Percentiles rank a stretch among this genome's conserved stretches.
These are phyloP conservation scores for Cololabis saira DNA, from an alignment of 2,113 vertebrate species.

Conservation along the genomic window DNA sequence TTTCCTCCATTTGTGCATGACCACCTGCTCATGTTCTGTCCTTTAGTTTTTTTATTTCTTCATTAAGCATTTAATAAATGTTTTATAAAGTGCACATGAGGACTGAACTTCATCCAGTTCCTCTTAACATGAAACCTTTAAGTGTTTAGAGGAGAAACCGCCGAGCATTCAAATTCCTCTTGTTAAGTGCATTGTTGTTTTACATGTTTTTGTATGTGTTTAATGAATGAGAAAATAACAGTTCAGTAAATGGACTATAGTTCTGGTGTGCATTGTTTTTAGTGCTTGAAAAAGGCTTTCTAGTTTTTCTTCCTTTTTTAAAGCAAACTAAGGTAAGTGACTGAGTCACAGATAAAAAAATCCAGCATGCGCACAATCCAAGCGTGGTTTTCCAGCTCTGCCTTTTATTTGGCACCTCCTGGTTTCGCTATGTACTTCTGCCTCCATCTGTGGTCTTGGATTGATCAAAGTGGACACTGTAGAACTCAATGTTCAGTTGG, in stretches of 20 bases:
- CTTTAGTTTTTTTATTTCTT: neutral
- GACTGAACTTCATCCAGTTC: neutral
- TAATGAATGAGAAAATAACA: neutral
- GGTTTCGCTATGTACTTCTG: neutral
- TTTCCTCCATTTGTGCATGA: neutral
- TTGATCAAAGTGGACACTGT: too few relatives aligned
- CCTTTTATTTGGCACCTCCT: neutral
- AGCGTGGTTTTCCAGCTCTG: neutral
- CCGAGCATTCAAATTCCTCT: too few relatives aligned
- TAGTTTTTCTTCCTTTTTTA: neutral
- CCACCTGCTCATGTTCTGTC: neutral
- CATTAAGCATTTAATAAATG: neutral
- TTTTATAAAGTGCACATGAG: neutral
- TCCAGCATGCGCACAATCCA: neutral
- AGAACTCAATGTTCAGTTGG: constrained; percentile 2
- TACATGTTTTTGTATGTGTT: too few relatives aligned
- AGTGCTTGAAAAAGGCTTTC: neutral
- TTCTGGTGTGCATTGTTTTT: neutral
- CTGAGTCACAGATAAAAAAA: neutral
- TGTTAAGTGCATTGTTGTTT: too few relatives aligned
- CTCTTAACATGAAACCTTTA: too few relatives aligned
- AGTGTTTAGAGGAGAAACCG: too few relatives aligned
- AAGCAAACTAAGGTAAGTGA: neutral
- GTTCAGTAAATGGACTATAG: too few relatives aligned
- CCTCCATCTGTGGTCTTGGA: neutral